Conservation (phyloP, 2,797 vertebrate species). For the Margarornis squamiger region DNA sequence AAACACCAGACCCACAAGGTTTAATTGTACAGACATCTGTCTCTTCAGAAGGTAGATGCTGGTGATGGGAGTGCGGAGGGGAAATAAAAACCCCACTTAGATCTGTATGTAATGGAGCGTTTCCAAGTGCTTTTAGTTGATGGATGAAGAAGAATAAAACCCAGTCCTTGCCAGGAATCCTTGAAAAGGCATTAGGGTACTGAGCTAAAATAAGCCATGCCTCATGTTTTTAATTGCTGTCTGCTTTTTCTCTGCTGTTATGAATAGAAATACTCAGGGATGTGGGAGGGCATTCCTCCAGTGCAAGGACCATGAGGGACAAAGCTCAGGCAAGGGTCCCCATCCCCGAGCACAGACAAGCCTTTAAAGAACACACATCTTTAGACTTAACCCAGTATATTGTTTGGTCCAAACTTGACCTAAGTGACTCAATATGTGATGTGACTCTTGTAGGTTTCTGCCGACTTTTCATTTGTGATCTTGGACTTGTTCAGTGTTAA, state of each 20-base stretch:
- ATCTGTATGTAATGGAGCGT: accelerated
- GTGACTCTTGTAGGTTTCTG: neutral
- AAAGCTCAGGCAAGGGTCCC: neutral
- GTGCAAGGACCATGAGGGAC: neutral
- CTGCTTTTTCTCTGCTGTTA: neutral
- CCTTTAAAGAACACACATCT: neutral
- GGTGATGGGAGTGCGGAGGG: neutral
- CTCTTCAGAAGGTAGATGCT: neutral
- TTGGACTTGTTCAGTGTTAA: neutral
- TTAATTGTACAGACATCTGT: neutral
- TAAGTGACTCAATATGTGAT: accelerated
- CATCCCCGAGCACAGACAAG: neutral
- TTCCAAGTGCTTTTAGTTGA: neutral
- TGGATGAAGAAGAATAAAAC: neutral
- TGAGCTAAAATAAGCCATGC: neutral
- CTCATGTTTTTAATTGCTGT: neutral
- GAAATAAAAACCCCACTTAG: neutral
- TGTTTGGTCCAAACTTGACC: accelerated
- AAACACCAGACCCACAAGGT: neutral
- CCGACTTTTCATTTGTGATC: neutral
- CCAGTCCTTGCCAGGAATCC: neutral
- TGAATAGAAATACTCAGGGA: neutral
- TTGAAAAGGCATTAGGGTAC: neutral
- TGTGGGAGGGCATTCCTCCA: neutral
- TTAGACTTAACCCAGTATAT: accelerated